phyloP scores from a whole-genome alignment of 2,888 invertebrate species.

The Nephrotoma flavescens region DNA sequence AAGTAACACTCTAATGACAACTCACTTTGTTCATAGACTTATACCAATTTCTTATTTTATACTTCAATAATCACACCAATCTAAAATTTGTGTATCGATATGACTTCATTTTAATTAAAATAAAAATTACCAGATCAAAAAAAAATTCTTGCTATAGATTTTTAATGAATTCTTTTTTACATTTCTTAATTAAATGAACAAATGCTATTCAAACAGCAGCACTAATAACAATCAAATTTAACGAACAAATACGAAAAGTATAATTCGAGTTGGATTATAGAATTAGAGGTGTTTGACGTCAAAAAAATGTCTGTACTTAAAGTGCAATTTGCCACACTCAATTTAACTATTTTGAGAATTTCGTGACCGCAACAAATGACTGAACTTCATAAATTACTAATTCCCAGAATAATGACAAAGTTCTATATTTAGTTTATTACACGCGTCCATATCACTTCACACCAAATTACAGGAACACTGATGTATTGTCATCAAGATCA shows the following conservation, averaged over 20 bases:
- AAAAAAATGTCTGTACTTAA: background rate
- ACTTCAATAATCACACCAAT: background rate
- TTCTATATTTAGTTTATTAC: background rate
- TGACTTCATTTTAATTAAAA: background rate
- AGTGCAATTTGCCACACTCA: background rate
- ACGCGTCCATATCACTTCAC: background rate
- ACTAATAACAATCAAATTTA: background rate
- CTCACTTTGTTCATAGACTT: background rate
- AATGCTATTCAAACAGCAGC: background rate
- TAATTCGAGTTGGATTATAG: background rate
- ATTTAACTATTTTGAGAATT: background rate
- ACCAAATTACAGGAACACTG: background rate
- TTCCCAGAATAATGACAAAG: background rate
- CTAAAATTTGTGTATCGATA: background rate
- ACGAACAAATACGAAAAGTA: background rate
- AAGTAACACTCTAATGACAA: background rate
- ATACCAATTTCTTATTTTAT: background rate
- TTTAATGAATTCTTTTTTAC: background rate
- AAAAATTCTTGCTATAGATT: background rate
- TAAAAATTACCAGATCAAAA: background rate
- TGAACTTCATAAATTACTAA: background rate
- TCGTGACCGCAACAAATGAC: background rate
- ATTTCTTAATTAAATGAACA: background rate
- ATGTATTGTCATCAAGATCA: slow-evolving; percentile 1
- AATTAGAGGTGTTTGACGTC: background rate